Base-by-base conservation (phyloP, 2,113 vertebrate genomes). In the Cottus gobio region DNA sequence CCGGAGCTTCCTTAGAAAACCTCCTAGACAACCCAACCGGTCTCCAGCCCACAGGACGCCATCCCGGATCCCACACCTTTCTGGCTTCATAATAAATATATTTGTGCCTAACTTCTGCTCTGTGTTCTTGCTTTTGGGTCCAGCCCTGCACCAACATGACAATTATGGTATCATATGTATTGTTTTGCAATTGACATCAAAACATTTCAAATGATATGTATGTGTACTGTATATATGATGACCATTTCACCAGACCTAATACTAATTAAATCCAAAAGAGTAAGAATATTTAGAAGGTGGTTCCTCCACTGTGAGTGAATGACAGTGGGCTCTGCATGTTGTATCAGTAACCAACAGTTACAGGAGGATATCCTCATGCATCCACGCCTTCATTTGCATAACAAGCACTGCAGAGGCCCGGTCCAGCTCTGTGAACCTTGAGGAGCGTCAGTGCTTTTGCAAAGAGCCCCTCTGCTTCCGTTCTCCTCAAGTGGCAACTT, bases 321-420 rank as follows among this genome's bases (percentile, higher is more conserved):
- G 48, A 74, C 37, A 52, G 54, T 12, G 39, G 39, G 46, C 57
- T 75, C 69, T 81, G 44, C 36, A 83, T 72, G 78, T 89, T 82
- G 82, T 87, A 85, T 87, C 78, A 54, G 92, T 92, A 89, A 92
- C 92, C 83, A 87, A 79, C 82, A 83, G 82, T 82, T 86, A 91
- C 88, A 81, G 82, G 26, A 86, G 63, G 77, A 76, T 87, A 87
- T 79, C 84, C 87, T 90, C 79, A 89, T 71, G 80, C 78, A 84
- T 91, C 77, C 77, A 28, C 70, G 77, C 37, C 67, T 69, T 85
- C 48, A 94, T 94, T 93, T 89, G 84, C 87, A 93, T 93, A 83
- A 90, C 86, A 91, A 92, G 63, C 10, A 26, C n/a, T n/a, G 36
- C 71, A 60, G 78, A 80, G 84, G 79, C 75, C 65, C 46, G 6